Conservation (phyloP, 2,888 invertebrate genomes). For the Axea sp. region DNA sequence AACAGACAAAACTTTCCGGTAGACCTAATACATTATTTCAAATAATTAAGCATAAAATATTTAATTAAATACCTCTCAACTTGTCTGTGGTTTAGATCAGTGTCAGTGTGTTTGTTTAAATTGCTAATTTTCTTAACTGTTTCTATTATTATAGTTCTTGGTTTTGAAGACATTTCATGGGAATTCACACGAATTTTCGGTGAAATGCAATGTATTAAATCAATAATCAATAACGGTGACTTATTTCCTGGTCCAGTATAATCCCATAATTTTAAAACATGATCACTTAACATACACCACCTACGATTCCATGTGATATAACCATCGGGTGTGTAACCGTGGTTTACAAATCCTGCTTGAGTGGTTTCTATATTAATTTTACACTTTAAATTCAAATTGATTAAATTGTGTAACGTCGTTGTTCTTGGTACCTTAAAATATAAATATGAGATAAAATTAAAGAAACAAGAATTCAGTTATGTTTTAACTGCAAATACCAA, state of each 20-base stretch:
- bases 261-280: conserved; percentile 80
- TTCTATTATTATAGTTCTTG: conserved; percentile 78
- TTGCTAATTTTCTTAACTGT: too few relatives aligned
- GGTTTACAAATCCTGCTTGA: conserved; percentile 80
- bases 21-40: too few relatives aligned
- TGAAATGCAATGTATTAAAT: conserved; percentile 77
- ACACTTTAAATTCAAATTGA: conserved; percentile 17
- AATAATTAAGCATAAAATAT: too few relatives aligned
- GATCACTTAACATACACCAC: conserved; percentile 81
- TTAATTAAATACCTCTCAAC: too few relatives aligned
- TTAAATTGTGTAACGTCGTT: conserved; percentile 6
- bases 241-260: conserved; percentile 79
- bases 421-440: conserved; percentile 34
- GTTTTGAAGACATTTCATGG: conserved; percentile 79
- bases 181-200: conserved; percentile 73
- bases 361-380: conserved; percentile 19
- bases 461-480: background rate
- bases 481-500: too few relatives aligned
- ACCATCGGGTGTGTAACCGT: conserved; percentile 77
- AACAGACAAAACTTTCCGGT: too few relatives aligned
- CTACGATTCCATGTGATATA: conserved; percentile 81
- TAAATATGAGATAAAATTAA: background rate
- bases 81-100: too few relatives aligned
- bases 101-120: too few relatives aligned
- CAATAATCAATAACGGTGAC: conserved; percentile 72